A percentile compares a stretch with the other conserved stretches of the same genome.
Conservation (phyloP, 2,888 invertebrate species). For the Apodemia zela region DNA sequence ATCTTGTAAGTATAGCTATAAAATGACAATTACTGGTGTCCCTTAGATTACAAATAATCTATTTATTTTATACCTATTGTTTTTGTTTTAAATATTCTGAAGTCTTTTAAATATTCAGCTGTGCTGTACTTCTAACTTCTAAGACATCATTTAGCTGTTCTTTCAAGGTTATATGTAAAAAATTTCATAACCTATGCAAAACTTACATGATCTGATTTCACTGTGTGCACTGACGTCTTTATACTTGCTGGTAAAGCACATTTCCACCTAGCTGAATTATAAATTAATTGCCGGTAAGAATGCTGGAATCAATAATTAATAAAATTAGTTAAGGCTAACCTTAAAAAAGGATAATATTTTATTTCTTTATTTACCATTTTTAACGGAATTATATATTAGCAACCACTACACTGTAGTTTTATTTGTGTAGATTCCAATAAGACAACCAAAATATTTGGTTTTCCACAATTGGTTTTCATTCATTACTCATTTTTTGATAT, state of each 20-base stretch:
- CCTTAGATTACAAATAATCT: too few species aligned
- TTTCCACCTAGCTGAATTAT: conserved; percentile 71
- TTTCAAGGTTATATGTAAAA: conserved; percentile 18
- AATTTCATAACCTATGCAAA: conserved; percentile 6
- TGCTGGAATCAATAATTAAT: conserved; percentile 55
- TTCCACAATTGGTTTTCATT: background rate
- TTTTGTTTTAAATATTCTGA: too few species aligned
- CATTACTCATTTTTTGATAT: background rate
- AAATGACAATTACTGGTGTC: too few species aligned
- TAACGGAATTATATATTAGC: conserved; percentile 7
- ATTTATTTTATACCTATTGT: too few species aligned
- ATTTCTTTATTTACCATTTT: conserved; percentile 18
- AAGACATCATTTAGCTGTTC: background rate
- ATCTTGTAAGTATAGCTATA: too few species aligned
- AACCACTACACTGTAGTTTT: background rate
- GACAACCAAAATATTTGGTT: conserved; percentile 6
- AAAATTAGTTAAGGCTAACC: conserved; percentile 51
- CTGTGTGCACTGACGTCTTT: conserved; percentile 50
- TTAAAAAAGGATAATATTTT: conserved; percentile 34
- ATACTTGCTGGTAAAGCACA: conserved; percentile 56
- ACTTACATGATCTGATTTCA: conserved; percentile 62
- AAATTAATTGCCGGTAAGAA: conserved; percentile 68
- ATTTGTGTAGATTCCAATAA: background rate
- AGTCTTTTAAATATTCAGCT: too few species aligned
- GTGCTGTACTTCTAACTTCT: background rate